Percentiles rank a stretch among this genome's conserved stretches.
These are phyloP conservation scores for Dolichopus griseipennis DNA, from an alignment of 2,888 invertebrate genomes.

Conservation along the genomic window DNA sequence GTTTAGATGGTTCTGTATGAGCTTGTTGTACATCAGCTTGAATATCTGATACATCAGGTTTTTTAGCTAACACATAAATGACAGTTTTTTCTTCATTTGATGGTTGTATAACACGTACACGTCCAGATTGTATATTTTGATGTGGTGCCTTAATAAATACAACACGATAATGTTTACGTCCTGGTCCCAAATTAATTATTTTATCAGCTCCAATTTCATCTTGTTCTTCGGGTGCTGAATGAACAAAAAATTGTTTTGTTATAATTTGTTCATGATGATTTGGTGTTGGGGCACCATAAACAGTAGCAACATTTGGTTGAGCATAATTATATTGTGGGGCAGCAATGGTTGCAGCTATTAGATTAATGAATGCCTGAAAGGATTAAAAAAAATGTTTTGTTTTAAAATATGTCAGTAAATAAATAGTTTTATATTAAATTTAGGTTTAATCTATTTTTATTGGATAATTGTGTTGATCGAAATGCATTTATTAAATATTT, in stretches of 20 bases:
- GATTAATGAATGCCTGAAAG: slow-evolving; percentile 11
- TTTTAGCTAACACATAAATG: slow-evolving; percentile 40
- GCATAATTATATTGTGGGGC: not conserved
- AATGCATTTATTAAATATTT: too few species aligned
- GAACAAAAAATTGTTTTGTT: slow-evolving; percentile 38
- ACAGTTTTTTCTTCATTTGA: slow-evolving; percentile 41
- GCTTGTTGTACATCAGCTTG: slow-evolving; percentile 37
- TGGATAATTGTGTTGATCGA: too few species aligned
- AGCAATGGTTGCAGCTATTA: not conserved
- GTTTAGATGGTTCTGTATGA: slow-evolving; percentile 38
- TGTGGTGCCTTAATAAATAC: slow-evolving; percentile 40
- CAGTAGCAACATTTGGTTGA: slow-evolving; percentile 8
- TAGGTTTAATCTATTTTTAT: too few species aligned
- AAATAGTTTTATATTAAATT: too few species aligned
- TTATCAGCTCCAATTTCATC: slow-evolving; percentile 32
- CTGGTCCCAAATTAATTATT: slow-evolving; percentile 35
- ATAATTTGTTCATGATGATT: slow-evolving; percentile 28
- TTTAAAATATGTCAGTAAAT: too few species aligned
- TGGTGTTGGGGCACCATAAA: not conserved
- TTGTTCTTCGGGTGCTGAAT: slow-evolving; percentile 38
- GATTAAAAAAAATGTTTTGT: too few species aligned
- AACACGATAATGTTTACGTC: slow-evolving; percentile 38
- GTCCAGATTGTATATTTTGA: slow-evolving; percentile 30
- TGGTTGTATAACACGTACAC: slow-evolving; percentile 35
- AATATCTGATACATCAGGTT: slow-evolving; percentile 34